Evolutionary conservation across 1,140 invertebrate genomes (phyloP).

Genomic region (Pristionchus pacificus): DNA sequence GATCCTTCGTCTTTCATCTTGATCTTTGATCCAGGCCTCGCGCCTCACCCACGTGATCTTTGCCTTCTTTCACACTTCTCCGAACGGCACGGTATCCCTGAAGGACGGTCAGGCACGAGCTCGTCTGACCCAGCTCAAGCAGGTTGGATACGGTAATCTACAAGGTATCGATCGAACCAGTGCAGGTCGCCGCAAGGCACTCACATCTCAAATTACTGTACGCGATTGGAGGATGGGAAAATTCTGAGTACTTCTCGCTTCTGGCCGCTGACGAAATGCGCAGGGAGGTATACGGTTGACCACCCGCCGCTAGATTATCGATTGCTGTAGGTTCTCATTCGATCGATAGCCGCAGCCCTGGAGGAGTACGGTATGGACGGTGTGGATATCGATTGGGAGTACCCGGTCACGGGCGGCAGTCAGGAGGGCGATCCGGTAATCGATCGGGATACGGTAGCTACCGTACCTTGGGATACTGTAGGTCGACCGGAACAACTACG

Average conservation of each 20-base stretch:
- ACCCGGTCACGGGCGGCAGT: conserved; percentile 68
- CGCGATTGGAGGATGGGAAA: conserved; percentile 54
- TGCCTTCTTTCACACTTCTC: conserved; percentile 44
- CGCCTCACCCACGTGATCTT: conserved; percentile 48
- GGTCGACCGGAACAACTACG: conserved; percentile 38
- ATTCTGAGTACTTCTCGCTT: conserved; percentile 46
- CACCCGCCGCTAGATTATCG: not conserved
- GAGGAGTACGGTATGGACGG: conserved; percentile 36
- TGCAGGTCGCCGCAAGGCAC: conserved; percentile 28
- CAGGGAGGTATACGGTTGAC: conserved; percentile 5
- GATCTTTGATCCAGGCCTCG: conserved; percentile 29
- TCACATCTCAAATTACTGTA: conserved; percentile 41
- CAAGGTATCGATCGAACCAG: not conserved
- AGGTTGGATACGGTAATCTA: no score
- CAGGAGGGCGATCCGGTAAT: conserved; percentile 59
- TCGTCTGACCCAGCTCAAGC: conserved; percentile 31
- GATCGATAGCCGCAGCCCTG: conserved; percentile 30
- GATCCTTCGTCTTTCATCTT: not conserved
- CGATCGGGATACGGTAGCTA: not conserved
- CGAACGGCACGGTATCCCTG: conserved; percentile 38
- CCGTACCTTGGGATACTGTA: not conserved
- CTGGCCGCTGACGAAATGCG: conserved; percentile 34
- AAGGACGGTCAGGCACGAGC: conserved; percentile 23
- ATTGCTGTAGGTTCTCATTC: conserved; percentile 35
- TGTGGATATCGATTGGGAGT: conserved; percentile 64